These are phyloP conservation scores for Scylla paramamosain DNA, from an alignment of 1,140 invertebrate genomes.

Conservation along the genomic window DNA sequence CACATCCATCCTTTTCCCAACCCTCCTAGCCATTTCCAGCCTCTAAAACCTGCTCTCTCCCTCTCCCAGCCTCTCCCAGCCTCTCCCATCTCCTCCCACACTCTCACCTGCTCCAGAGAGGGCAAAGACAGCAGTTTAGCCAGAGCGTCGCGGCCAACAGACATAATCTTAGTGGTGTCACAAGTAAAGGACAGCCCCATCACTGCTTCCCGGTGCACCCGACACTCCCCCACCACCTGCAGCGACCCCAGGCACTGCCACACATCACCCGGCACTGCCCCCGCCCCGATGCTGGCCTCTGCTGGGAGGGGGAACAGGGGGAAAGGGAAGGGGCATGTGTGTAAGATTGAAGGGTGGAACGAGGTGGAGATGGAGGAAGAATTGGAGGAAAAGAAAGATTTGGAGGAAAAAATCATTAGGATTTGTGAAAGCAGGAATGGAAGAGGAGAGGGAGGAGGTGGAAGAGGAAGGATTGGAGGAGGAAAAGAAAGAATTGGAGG, in stretches of 20 bases:
- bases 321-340: not conserved
- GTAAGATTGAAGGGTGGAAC: not conserved
- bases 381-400: too few relatives aligned
- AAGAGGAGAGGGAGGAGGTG: too few relatives aligned
- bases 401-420: too few relatives aligned
- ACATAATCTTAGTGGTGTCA: conserved; percentile 28
- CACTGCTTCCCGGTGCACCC: conserved; percentile 55
- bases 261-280: not conserved
- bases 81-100: not conserved
- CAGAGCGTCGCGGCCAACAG: conserved; percentile 57
- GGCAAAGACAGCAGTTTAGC: conserved; percentile 59
- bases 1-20: too few relatives aligned
- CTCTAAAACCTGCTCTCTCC: not conserved
- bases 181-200: conserved; percentile 47
- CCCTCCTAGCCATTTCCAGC: too few relatives aligned
- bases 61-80: not conserved
- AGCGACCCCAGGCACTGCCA: conserved; percentile 36
- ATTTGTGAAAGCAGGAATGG: too few relatives aligned
- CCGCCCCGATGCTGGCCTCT: not conserved
- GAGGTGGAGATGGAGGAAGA: too few relatives aligned
- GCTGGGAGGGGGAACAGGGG: not conserved
- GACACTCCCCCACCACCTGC: not conserved
- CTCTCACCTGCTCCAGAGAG: conserved; percentile 58
- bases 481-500: not conserved
- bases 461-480: too few relatives aligned